These are phyloP conservation scores for Raja brachyura DNA, from an alignment of 2,113 vertebrate genomes.

Conservation along the genomic window DNA sequence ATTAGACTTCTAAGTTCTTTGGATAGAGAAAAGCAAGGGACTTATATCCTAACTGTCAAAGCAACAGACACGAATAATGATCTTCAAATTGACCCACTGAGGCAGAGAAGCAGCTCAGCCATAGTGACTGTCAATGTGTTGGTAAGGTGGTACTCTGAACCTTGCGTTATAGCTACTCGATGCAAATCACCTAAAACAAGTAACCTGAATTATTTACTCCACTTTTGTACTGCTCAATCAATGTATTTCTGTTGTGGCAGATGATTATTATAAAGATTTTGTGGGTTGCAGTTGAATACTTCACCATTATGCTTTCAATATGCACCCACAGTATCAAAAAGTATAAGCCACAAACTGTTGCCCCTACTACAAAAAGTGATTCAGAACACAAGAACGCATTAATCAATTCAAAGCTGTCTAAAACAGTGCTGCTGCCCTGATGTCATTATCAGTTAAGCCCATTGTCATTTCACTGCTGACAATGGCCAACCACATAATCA, in stretches of 20 bases:
- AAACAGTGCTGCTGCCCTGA: background rate
- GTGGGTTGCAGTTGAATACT: background rate
- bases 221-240: background rate
- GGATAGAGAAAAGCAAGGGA: slow-evolving; percentile 4
- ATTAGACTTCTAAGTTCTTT: background rate
- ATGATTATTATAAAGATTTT: background rate
- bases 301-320: background rate
- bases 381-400: background rate
- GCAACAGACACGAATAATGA: slow-evolving; percentile 26
- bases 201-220: background rate
- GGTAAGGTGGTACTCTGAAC: slow-evolving; percentile 1
- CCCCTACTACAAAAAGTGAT: background rate
- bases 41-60: background rate
- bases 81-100: background rate
- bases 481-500: background rate
- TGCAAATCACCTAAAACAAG: background rate
- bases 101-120: background rate
- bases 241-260: background rate
- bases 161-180: background rate
- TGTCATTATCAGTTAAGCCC: background rate
- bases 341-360: background rate
- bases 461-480: background rate
- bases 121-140: slow-evolving; percentile 24
- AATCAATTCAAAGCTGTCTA: background rate
- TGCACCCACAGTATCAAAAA: background rate